Evolutionary conservation across 2,797 vertebrate species (phyloP).

Genomic region (Gambusia yucatana): DNA sequence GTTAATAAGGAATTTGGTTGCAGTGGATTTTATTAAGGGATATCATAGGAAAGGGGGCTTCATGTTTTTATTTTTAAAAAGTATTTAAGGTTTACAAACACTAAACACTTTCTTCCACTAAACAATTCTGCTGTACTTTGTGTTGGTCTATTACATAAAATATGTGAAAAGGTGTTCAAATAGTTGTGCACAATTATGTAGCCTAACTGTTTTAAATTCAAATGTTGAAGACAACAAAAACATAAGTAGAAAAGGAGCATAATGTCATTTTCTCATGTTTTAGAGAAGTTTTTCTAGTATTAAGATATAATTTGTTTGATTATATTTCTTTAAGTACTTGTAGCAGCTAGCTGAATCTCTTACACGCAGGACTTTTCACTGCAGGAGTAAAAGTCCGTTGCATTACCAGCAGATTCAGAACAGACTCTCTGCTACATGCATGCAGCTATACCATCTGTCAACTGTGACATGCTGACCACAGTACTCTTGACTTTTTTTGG

Average conservation of each 20-base stretch:
- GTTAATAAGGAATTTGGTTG: not conserved
- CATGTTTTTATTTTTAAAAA: not conserved
- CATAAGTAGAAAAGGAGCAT: not conserved
- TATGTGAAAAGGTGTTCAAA: not conserved
- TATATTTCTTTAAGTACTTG: not conserved
- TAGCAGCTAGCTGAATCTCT: constrained; percentile 27
- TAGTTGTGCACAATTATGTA: not conserved
- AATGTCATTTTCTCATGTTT: not conserved
- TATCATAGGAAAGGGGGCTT: not conserved
- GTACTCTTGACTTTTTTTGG: constrained; percentile 12
- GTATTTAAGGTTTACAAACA: not conserved
- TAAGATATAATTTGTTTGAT: not conserved
- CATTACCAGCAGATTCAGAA: constrained; percentile 31
- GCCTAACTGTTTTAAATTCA: not conserved
- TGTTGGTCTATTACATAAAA: not conserved
- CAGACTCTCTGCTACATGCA: constrained; percentile 39
- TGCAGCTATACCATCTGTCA: constrained; percentile 61
- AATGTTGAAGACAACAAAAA: not conserved
- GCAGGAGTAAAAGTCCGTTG: constrained; percentile 36
- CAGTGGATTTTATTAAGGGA: not conserved
- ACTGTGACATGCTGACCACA: constrained; percentile 24
- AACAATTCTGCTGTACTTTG: not conserved
- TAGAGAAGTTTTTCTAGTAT: not conserved
- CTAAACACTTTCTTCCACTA: not conserved
- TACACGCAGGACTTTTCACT: constrained; percentile 17